phyloP scores from a whole-genome alignment of 2,888 invertebrate genomes.

The Leucania comma region DNA sequence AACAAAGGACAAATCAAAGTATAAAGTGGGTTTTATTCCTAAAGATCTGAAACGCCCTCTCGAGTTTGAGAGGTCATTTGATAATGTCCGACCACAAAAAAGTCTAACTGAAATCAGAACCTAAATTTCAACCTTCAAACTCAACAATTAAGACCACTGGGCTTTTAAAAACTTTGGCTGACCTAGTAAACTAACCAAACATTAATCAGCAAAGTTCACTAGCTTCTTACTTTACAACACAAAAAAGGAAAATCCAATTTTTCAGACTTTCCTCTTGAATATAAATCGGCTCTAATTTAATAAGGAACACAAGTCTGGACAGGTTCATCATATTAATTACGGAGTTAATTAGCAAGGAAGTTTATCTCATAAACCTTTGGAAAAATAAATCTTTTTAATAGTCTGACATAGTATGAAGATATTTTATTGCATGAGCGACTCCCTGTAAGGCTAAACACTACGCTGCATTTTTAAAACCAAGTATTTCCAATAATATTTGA shows the following conservation, averaged over 20 bases:
- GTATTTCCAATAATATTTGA: too few species aligned
- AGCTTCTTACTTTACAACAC: not conserved
- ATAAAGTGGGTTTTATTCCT: too few species aligned
- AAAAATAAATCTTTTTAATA: conserved; percentile 30
- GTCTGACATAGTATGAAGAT: conserved; percentile 1
- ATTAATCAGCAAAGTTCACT: conserved; percentile 25
- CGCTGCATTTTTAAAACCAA: too few species aligned
- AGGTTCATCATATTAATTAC: conserved; percentile 55
- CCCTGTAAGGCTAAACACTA: too few species aligned
- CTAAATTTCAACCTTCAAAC: not conserved
- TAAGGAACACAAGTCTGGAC: conserved; percentile 44
- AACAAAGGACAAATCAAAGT: too few species aligned
- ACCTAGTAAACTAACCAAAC: conserved; percentile 8
- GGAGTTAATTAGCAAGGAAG: conserved; percentile 52
- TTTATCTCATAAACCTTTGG: conserved; percentile 44
- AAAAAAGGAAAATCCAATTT: conserved; percentile 24
- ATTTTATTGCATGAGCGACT: not conserved
- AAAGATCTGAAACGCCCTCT: not conserved
- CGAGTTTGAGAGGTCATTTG: too few species aligned
- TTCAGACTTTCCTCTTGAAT: conserved; percentile 46
- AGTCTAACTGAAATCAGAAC: not conserved
- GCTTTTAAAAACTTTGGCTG: not conserved
- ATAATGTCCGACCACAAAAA: too few species aligned
- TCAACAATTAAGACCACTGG: conserved; percentile 4
- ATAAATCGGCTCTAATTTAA: conserved; percentile 57